Percentiles rank a stretch among this genome's conserved stretches.
These are phyloP conservation scores for Ethmia dodecea DNA, from an alignment of 2,888 invertebrate genomes.

Conservation along the genomic window DNA sequence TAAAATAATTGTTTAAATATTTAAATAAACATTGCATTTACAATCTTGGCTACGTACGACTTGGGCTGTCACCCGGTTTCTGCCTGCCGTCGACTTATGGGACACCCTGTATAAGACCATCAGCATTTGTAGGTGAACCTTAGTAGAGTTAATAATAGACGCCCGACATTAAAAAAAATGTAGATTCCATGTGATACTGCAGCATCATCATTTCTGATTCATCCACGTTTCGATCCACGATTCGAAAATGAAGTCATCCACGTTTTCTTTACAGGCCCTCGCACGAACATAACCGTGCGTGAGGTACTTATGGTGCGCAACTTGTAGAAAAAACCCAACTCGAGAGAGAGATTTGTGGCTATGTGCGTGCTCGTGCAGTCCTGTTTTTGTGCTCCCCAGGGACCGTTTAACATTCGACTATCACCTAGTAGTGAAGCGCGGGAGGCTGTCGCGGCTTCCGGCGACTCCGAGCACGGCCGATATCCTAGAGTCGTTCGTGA, in stretches of 20 bases:
- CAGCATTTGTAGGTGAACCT: too few relatives aligned
- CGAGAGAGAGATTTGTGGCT: background rate
- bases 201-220: too few relatives aligned
- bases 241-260: background rate
- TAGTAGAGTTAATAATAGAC: too few relatives aligned
- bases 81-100: too few relatives aligned
- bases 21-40: too few relatives aligned
- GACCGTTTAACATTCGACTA: conserved; percentile 70
- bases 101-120: too few relatives aligned
- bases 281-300: background rate
- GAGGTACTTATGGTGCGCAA: background rate
- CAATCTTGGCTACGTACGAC: too few relatives aligned
- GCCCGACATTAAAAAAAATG: too few relatives aligned
- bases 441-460: conserved; percentile 56
- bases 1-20: too few relatives aligned
- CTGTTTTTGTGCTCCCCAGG: conserved; percentile 40
- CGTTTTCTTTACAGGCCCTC: background rate
- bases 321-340: background rate
- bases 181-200: too few relatives aligned
- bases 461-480: conserved; percentile 62
- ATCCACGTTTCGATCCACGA: too few relatives aligned
- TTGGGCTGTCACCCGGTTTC: too few relatives aligned
- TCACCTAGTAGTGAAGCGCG: conserved; percentile 68
- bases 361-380: conserved; percentile 41
- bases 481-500: conserved; percentile 67